Evolutionary conservation across 2,113 vertebrate genomes (phyloP), one percentile per base, ranked within the genome.

Genomic region (Larimichthys polyactis): DNA sequence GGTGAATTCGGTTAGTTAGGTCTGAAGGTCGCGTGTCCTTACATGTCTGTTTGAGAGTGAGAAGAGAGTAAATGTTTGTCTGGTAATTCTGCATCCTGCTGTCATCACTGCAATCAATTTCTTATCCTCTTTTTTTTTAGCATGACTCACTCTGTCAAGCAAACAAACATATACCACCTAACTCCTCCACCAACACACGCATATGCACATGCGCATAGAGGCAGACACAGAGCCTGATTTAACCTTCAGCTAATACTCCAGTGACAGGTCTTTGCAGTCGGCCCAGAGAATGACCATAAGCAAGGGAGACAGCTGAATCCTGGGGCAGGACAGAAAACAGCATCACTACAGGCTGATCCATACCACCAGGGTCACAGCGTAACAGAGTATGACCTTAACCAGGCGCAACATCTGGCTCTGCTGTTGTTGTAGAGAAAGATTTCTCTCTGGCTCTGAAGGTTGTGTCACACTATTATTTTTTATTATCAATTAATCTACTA

Each of bases 251-350:
- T 62, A 71, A 63, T n/a, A 71, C 29, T 69, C 52, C 54, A 12
- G 68, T 19, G 71, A 64, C 85, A 81, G 83, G 77, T 82, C 87
- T 78, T 66, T 8, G 63, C 81, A 79, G 74, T 70, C 9, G 7
- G 81, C 83, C 76, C 70, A 82, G 55, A 87, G 74, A 79, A 62
- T 90, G 89, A 92, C 88, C 74, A 68, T 93, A 85, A 93, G 71
- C 86, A 49, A 82, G 74, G 72, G 0, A 51, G 91, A 93, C 91
- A 90, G 89, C 81, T 90, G 83, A 64, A 71, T 81, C 87, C 89
- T 36, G 71, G 48, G 90, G 88, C 80, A 48, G 43, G 36, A 54
- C 20, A 51, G 65, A 46, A 73, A 75, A 75, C 78, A 65, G 63
- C 73, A 81, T 84, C 73, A 71, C 87, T 74, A 20, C 81, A 81